Percentiles rank a stretch among this genome's conserved stretches.
Conservation (phyloP, 2,113 vertebrate genomes). For the Anolis carolinensis region DNA sequence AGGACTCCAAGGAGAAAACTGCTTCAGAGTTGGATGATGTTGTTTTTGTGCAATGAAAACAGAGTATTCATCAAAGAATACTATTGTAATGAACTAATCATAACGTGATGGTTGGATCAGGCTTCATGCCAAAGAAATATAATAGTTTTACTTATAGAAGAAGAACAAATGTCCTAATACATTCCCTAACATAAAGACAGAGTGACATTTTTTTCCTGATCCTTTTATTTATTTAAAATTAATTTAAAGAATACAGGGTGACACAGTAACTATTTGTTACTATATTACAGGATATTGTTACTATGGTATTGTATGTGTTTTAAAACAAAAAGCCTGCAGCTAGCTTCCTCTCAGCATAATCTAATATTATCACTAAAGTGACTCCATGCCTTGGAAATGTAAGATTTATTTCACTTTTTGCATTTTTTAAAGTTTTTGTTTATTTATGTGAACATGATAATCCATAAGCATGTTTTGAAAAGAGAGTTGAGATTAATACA, state of each 20-base stretch:
- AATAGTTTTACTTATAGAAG: slow-evolving; percentile 27
- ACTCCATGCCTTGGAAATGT: neutral
- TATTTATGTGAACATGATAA: neutral
- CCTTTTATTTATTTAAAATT: neutral
- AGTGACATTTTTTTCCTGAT: neutral
- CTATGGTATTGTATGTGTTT: neutral
- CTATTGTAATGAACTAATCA: slow-evolving; percentile 42
- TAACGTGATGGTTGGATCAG: slow-evolving; percentile 43
- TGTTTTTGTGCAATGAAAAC: slow-evolving; percentile 26
- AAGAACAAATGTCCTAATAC: neutral
- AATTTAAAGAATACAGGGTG: neutral
- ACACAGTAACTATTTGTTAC: neutral
- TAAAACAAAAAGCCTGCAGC: neutral
- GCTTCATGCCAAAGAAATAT: slow-evolving; percentile 23
- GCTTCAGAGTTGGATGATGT: slow-evolving; percentile 40
- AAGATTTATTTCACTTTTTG: neutral
- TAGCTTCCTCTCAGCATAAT: neutral
- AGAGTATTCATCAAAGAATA: slow-evolving; percentile 41
- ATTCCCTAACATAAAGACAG: neutral
- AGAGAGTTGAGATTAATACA: too few species aligned
- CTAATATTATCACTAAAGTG: neutral
- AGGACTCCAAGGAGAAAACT: slow-evolving; percentile 33
- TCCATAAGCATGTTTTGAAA: neutral
- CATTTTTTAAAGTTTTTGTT: neutral
- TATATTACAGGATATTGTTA: neutral